Percentiles rank a stretch among this genome's conserved stretches.
These are phyloP conservation scores for Linnaemya tessellans DNA, from an alignment of 2,888 invertebrate species.

Conservation along the genomic window DNA sequence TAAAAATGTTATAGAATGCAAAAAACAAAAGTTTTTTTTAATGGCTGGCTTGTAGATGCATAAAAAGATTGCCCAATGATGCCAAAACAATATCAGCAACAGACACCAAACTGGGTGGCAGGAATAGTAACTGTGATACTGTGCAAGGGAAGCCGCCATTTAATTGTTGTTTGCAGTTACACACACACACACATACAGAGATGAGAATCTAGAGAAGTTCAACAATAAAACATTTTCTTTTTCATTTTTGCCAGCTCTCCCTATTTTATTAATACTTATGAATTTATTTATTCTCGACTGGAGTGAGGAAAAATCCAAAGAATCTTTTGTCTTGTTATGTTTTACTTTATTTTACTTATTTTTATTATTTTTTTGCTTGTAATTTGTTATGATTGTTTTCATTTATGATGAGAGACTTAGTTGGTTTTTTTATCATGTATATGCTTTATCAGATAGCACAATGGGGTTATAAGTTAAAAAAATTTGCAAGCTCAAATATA, in stretches of 20 bases:
- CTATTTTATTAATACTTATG: neutral
- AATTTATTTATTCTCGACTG: slow-evolving; percentile 37
- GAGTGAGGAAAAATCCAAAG: neutral
- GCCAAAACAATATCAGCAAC: neutral
- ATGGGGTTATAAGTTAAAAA: neutral
- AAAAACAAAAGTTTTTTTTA: slow-evolving; percentile 29
- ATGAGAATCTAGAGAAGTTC: slow-evolving; percentile 43
- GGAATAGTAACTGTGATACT: neutral
- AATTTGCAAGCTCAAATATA: too few species aligned
- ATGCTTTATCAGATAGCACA: slow-evolving; percentile 19
- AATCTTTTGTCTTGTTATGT: slow-evolving; percentile 51
- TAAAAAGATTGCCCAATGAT: slow-evolving; percentile 3
- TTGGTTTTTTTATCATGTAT: slow-evolving; percentile 45
- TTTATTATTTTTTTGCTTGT: slow-evolving; percentile 39
- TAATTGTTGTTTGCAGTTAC: slow-evolving; percentile 51
- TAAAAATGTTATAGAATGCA: slow-evolving; percentile 64
- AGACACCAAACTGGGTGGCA: slow-evolving; percentile 23
- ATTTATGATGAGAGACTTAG: slow-evolving; percentile 56
- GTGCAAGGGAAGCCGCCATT: slow-evolving; percentile 32
- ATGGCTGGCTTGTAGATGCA: slow-evolving; percentile 28
- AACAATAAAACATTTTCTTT: slow-evolving; percentile 21
- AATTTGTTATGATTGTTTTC: slow-evolving; percentile 65
- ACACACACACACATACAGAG: neutral
- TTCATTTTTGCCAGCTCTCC: too few species aligned
- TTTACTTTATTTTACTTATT: neutral